Evolutionary conservation across 92 coral and sea anemone genomes (phyloP), one percentile per base, ranked within the genome.

Genomic region (Porites lobata): DNA sequence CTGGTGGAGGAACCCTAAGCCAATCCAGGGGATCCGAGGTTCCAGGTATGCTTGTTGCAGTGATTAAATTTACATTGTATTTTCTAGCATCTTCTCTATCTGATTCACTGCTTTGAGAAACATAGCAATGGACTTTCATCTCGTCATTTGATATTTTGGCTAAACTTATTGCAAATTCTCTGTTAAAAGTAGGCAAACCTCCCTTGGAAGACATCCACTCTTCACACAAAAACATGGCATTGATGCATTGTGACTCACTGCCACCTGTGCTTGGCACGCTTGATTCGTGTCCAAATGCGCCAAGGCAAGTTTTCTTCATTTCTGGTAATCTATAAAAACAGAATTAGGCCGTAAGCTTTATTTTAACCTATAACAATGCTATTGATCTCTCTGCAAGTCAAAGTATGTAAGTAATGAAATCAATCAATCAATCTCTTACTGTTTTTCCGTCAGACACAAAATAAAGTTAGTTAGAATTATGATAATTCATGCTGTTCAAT

Each of bases 11-110:
- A 1, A 29, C 0, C 6, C 6, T 22, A 10, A 85, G 26, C 65
- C 67, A 61, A 0, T 53, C 47, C 73, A 86, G 29, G 10, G 26
- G 84, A 9, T 76, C 75, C 12, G 68, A 2, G 52, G 24, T 20
- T 24, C 69, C 83, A 15, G 76, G 85, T 18, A 78, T 9, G 11
- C 7, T 9, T 24, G 78, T 17, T 0, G 85, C 90, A 1, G 58
- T 32, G 6, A 86, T 56, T 56, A 86, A 57, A 18, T 67, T 57
- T 7, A 77, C 84, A 2, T 58, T 21, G 0, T 22, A 1, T 14
- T 15, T 20, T 65, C 20, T 7, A 5, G 90, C 90, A 1, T 43
- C 84, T 7, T 4, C 58, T n/a, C 11, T 86, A 1, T 86, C 78
- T 1, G 1, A 7, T 0, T 69, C 78, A 18, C 22, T 24, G 53